These are phyloP conservation scores for Eremophila alpestris DNA, from an alignment of 2,797 vertebrate species.

Conservation along the genomic window DNA sequence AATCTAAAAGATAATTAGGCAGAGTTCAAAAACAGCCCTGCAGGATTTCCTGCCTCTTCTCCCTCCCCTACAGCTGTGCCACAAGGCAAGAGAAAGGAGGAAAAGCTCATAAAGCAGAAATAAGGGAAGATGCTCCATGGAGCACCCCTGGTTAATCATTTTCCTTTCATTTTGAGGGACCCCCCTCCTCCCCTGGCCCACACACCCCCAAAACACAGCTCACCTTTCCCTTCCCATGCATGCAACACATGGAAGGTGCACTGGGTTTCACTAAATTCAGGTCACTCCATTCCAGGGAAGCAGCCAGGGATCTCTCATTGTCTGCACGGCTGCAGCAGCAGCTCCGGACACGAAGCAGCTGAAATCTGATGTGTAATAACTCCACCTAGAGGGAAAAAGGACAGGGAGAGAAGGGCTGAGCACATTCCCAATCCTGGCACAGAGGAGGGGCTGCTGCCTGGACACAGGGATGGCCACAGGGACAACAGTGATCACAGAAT, in stretches of 20 bases:
- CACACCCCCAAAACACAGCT: background rate
- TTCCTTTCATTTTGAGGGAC: background rate
- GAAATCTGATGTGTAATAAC: background rate
- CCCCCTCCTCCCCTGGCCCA: background rate
- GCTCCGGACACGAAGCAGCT: rapidly evolving
- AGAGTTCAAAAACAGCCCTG: background rate
- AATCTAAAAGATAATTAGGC: background rate
- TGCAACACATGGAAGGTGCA: rapidly evolving
- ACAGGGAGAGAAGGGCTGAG: rapidly evolving
- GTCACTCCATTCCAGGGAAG: background rate
- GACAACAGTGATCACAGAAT: background rate
- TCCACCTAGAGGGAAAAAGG: constrained; percentile 32
- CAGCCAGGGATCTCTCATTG: rapidly evolving
- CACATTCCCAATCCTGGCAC: rapidly evolving
- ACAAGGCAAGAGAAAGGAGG: background rate
- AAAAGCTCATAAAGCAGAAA: background rate
- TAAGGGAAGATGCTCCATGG: background rate
- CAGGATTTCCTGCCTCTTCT: constrained; percentile 17
- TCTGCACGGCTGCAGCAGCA: background rate
- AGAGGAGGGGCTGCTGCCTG: rapidly evolving
- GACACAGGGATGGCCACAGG: background rate
- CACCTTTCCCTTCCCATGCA: background rate
- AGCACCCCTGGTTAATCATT: rapidly evolving
- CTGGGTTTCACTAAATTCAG: background rate
- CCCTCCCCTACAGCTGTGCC: background rate